Conservation (phyloP, 2,113 vertebrate genomes). For the Epinephelus cyanopodus region DNA sequence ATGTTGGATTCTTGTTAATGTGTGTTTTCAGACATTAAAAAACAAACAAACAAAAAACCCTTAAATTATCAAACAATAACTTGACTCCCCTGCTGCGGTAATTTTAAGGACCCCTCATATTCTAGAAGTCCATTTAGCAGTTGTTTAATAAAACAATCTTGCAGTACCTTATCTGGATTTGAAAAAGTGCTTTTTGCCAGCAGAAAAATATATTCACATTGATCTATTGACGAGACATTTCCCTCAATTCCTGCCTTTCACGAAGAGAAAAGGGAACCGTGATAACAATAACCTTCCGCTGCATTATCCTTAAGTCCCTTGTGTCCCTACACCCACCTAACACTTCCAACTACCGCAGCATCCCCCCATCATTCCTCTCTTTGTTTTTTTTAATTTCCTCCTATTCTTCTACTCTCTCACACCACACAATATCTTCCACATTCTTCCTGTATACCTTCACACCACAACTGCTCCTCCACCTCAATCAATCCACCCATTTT, state of each 20-base stretch:
- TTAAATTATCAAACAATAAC: no score
- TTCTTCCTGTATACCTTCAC: neutral
- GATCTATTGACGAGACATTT: neutral
- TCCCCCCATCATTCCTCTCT: neutral
- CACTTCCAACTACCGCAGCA: neutral
- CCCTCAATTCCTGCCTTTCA: neutral
- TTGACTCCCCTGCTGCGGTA: no score
- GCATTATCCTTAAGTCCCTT: neutral
- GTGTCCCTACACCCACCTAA: neutral
- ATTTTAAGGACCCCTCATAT: no score
- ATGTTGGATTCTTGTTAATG: no score
- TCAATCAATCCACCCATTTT: slow-evolving; percentile 16
- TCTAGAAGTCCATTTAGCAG: no score
- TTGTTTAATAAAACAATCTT: neutral
- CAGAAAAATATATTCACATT: neutral
- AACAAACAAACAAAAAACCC: no score
- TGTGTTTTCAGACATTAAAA: no score
- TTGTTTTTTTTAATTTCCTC: neutral
- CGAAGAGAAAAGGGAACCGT: neutral
- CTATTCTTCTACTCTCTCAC: neutral
- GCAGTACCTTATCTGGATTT: neutral
- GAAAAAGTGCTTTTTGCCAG: neutral
- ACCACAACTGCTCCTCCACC: neutral
- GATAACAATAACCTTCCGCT: slow-evolving; percentile 31
- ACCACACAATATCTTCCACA: neutral